Conservation (phyloP, 2,113 vertebrate genomes). For the Okapia johnstoni region DNA sequence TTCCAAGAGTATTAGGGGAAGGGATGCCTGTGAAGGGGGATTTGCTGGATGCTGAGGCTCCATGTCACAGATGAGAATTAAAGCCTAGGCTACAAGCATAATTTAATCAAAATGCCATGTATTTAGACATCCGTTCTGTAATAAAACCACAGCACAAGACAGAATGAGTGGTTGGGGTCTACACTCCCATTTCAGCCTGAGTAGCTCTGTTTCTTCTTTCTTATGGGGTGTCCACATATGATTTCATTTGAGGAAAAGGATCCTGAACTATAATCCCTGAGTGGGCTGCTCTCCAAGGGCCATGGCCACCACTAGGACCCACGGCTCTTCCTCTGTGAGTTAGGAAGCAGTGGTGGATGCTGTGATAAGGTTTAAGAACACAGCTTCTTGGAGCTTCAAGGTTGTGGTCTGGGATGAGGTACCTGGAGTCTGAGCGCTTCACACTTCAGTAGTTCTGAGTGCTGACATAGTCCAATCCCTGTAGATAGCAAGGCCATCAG, state of each 20-base stretch:
- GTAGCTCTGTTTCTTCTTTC: neutral
- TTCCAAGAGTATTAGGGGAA: neutral
- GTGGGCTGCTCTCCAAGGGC: neutral
- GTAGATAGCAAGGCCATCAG: neutral
- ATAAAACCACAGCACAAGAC: neutral
- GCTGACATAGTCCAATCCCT: neutral
- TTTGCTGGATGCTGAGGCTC: neutral
- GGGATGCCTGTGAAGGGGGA: neutral
- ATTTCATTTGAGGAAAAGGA: neutral
- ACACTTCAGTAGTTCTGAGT: neutral
- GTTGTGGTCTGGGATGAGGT: neutral
- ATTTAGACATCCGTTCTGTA: neutral
- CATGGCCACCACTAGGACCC: neutral
- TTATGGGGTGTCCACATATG: fast-evolving
- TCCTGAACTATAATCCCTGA: neutral
- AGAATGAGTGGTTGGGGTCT: neutral
- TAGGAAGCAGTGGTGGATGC: neutral
- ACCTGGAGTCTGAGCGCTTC: neutral
- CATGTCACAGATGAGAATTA: neutral
- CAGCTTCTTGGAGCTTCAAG: neutral
- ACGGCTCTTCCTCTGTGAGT: neutral
- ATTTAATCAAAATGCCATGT: neutral
- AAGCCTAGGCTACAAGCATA: neutral
- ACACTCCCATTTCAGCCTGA: neutral
- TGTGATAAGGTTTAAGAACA: neutral